A percentile compares a stretch with the other conserved stretches of the same genome.
Evolutionary conservation across 1,140 invertebrate species (phyloP).

Genomic region (Cecropterus lyciades): DNA sequence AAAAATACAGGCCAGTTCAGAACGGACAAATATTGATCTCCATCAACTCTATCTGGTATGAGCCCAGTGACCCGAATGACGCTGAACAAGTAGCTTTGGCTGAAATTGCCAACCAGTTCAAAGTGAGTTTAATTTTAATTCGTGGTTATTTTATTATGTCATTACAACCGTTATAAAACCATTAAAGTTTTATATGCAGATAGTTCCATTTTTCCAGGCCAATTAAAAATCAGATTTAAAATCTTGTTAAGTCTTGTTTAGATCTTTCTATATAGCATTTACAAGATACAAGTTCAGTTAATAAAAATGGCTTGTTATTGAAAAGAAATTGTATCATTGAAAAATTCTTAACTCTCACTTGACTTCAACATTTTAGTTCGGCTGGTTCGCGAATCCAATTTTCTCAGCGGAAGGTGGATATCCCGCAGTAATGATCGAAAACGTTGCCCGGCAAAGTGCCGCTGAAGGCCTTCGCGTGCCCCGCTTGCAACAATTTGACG

Average conservation of each 20-base stretch:
- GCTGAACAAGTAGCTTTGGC: constrained; percentile 73
- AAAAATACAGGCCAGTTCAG: constrained; percentile 77
- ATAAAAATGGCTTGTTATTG: too few species aligned
- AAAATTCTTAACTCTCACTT: neutral
- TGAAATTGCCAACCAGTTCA: constrained; percentile 81
- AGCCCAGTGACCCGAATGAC: constrained; percentile 72
- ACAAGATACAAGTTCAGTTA: too few species aligned
- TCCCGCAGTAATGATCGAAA: constrained; percentile 84
- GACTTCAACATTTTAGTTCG: constrained; percentile 72
- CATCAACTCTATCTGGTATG: constrained; percentile 82
- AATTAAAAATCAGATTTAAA: too few species aligned
- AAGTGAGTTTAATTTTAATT: constrained; percentile 70
- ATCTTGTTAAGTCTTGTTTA: too few species aligned
- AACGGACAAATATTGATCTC: constrained; percentile 82
- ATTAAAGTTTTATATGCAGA: too few species aligned
- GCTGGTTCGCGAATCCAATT: constrained; percentile 87
- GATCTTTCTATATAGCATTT: too few species aligned
- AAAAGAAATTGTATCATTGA: too few species aligned
- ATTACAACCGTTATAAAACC: too few species aligned
- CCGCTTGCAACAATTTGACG: constrained; percentile 80
- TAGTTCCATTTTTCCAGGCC: too few species aligned
- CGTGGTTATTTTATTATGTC: too few species aligned
- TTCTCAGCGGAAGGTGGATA: constrained; percentile 86
- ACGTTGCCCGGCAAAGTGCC: constrained; percentile 77
- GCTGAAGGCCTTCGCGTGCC: constrained; percentile 75